A percentile compares a stretch with the other conserved stretches of the same genome.
Conservation (phyloP, 2,797 vertebrate species). For the Pyrocephalus nanus region DNA sequence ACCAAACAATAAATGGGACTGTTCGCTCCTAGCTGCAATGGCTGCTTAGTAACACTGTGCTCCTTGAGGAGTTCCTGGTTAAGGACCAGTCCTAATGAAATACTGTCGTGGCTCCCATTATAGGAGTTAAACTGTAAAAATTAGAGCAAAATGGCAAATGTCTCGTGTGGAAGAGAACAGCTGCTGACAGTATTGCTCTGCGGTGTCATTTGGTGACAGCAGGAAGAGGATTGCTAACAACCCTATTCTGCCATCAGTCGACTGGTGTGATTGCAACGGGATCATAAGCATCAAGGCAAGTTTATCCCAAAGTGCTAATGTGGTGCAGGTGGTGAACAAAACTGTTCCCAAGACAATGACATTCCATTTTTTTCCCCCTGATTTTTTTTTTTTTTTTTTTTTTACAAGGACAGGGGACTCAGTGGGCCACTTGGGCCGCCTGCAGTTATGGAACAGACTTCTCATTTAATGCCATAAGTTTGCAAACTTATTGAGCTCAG, state of each 20-base stretch:
- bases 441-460: background rate
- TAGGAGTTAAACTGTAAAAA: background rate
- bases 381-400: too few relatives aligned
- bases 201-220: background rate
- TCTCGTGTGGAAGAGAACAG: background rate
- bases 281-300: background rate
- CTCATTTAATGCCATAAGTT: background rate
- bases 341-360: background rate
- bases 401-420: background rate
- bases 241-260: background rate
- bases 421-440: background rate
- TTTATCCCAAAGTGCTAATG: background rate
- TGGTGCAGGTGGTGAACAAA: background rate
- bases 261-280: background rate
- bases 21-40: background rate
- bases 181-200: background rate
- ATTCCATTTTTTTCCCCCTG: fast-evolving
- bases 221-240: background rate
- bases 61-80: background rate
- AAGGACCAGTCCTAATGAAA: background rate
- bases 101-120: background rate
- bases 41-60: background rate
- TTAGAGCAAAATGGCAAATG: background rate
- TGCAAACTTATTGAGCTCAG: background rate
- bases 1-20: background rate